These are phyloP conservation scores for Drosophila malerkotliana DNA, from an alignment of 1,140 invertebrate species.

Conservation along the genomic window DNA sequence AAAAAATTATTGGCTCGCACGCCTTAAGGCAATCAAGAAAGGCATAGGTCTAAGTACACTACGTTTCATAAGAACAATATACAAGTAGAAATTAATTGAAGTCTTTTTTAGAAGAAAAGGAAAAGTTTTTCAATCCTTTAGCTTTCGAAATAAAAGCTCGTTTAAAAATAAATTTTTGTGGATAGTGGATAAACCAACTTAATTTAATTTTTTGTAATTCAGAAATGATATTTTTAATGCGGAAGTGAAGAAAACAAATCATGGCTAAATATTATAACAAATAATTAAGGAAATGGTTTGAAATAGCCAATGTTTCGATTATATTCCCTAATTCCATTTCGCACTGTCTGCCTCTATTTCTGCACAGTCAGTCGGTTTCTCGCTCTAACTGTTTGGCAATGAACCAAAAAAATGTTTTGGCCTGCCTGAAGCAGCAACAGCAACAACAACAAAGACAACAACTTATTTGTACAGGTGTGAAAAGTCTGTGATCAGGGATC, in stretches of 20 bases:
- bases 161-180: background rate
- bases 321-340: background rate
- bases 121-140: too few relatives aligned
- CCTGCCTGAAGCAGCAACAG: conserved; percentile 19
- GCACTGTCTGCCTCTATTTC: conserved; percentile 13
- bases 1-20: conserved; percentile 61
- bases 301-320: background rate
- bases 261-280: conserved; percentile 13
- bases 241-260: background rate
- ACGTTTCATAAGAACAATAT: background rate
- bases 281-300: conserved; percentile 6
- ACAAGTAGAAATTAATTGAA: too few relatives aligned
- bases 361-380: conserved; percentile 21
- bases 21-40: conserved; percentile 50
- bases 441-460: conserved; percentile 49
- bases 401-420: conserved; percentile 63
- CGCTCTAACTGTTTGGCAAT: conserved; percentile 64
- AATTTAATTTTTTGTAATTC: background rate
- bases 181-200: too few relatives aligned
- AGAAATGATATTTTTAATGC: background rate
- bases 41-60: conserved; percentile 5
- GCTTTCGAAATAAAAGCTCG: background rate
- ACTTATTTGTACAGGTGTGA: conserved; percentile 74
- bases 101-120: background rate
- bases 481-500: conserved; percentile 69